Conservation (phyloP, 2,113 vertebrate species). For the Mesocricetus auratus region DNA sequence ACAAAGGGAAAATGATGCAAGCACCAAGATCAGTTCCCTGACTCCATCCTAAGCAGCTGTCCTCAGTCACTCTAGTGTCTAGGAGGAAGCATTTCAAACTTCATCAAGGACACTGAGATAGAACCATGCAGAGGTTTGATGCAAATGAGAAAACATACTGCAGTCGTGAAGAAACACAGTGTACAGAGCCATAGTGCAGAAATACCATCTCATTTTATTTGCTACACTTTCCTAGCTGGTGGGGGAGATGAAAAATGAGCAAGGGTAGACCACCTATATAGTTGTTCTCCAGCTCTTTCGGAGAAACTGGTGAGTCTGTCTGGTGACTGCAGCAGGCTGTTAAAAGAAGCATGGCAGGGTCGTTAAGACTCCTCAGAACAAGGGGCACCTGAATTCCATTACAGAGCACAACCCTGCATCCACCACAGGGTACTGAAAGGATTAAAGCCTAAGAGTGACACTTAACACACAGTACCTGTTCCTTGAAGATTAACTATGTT, state of each 20-base stretch:
- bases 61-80: neutral
- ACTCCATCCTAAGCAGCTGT: neutral
- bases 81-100: neutral
- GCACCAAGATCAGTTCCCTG: neutral
- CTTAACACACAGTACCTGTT: neutral
- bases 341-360: neutral
- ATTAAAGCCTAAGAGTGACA: neutral
- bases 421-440: neutral
- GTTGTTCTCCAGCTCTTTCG: neutral
- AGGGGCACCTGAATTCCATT: neutral
- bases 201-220: too few relatives aligned
- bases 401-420: neutral
- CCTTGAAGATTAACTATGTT: neutral
- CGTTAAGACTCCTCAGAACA: neutral
- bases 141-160: conserved; percentile 5
- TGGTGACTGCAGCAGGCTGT: neutral
- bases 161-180: neutral
- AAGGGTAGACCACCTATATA: neutral
- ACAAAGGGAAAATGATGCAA: neutral
- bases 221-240: neutral
- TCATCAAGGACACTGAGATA: neutral
- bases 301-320: neutral
- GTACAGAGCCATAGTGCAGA: neutral
- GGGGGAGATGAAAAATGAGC: neutral
- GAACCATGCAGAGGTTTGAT: neutral